These are phyloP conservation scores for Corbicula japonica DNA, from an alignment of 2,888 invertebrate genomes.

Conservation along the genomic window DNA sequence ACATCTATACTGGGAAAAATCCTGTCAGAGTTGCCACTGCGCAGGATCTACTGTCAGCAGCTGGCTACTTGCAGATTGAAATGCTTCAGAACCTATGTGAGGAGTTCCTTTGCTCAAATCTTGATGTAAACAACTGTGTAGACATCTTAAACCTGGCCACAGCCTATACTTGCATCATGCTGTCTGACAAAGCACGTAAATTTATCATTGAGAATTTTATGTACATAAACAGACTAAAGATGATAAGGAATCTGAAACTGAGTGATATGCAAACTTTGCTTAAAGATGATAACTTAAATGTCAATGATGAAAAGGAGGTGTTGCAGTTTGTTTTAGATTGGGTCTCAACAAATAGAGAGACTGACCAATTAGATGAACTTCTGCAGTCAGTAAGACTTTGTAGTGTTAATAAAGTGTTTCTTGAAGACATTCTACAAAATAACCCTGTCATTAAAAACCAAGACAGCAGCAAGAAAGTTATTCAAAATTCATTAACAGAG, in stretches of 20 bases:
- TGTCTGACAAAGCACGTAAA: constrained; percentile 91
- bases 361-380: constrained; percentile 25
- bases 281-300: constrained; percentile 92
- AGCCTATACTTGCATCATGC: constrained; percentile 90
- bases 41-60: constrained; percentile 58
- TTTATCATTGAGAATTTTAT: constrained; percentile 89
- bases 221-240: constrained; percentile 46
- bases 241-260: constrained; percentile 28
- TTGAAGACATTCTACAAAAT: constrained; percentile 30
- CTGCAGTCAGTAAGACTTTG: constrained; percentile 45
- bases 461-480: constrained; percentile 7
- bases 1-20: constrained; percentile 62
- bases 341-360: constrained; percentile 81
- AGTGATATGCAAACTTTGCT: constrained; percentile 32
- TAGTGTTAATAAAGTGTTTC: constrained; percentile 24
- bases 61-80: constrained; percentile 68
- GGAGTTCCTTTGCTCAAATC: constrained; percentile 90
- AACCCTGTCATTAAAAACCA: constrained; percentile 29
- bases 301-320: constrained; percentile 93
- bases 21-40: constrained; percentile 53
- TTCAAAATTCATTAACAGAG: constrained; percentile 40
- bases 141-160: constrained; percentile 94
- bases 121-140: constrained; percentile 93
- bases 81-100: constrained; percentile 90
- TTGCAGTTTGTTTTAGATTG: constrained; percentile 92